Percentiles rank a stretch among this genome's conserved stretches.
phyloP scores from a whole-genome alignment of 1,140 invertebrate genomes.

The Stegodyphus dumicola region DNA sequence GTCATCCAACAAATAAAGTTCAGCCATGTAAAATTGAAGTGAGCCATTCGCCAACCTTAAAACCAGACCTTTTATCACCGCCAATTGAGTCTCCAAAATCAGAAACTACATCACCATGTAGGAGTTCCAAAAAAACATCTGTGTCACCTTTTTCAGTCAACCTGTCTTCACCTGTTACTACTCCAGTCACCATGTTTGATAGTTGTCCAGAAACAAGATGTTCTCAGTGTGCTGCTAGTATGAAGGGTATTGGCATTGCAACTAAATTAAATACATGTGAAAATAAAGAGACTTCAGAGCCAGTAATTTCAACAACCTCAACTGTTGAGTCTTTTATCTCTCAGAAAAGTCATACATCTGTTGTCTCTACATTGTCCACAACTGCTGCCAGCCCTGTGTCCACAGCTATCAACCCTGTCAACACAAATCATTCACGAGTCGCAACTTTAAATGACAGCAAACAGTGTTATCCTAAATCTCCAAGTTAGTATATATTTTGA shows the following conservation, averaged over 20 bases:
- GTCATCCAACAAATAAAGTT: constrained; percentile 32
- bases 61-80: constrained; percentile 48
- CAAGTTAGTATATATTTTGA: constrained; percentile 37
- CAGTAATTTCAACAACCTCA: neutral
- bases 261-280: constrained; percentile 14
- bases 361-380: neutral
- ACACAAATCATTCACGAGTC: constrained; percentile 9
- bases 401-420: constrained; percentile 1
- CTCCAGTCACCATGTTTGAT: neutral
- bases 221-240: constrained; percentile 37
- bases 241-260: constrained; percentile 14
- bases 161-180: neutral
- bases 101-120: constrained; percentile 25
- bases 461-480: constrained; percentile 25
- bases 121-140: constrained; percentile 18
- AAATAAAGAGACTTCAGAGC: constrained; percentile 1
- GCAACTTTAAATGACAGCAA: constrained; percentile 24
- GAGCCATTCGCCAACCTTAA: constrained; percentile 40
- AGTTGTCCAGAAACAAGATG: constrained; percentile 21
- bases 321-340: neutral
- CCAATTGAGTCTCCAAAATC: constrained; percentile 45
- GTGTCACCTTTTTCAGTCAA: constrained; percentile 5
- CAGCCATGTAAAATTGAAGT: constrained; percentile 55
- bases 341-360: constrained; percentile 17
- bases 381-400: constrained; percentile 12